phyloP scores from a whole-genome alignment of 2,797 vertebrate genomes.

The Tragelaphus oryx region DNA sequence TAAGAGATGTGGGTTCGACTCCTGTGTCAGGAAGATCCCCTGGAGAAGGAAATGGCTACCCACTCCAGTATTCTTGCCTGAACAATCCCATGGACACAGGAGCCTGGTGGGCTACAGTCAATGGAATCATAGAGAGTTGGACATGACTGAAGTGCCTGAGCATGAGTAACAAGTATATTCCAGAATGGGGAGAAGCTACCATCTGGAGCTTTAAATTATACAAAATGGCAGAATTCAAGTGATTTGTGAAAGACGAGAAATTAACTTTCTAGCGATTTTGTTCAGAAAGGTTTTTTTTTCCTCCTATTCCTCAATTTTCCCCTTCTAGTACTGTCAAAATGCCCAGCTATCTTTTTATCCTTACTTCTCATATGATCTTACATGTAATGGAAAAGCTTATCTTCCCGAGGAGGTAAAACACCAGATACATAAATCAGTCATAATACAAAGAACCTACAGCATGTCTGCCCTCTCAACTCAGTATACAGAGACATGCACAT shows the following conservation, averaged over 20 bases:
- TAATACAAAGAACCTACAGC: background rate
- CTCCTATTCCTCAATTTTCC: background rate
- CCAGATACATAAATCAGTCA: background rate
- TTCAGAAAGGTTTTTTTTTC: background rate
- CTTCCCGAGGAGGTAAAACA: background rate
- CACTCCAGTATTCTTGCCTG: background rate
- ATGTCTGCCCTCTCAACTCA: background rate
- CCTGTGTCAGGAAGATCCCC: background rate
- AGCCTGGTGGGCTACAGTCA: background rate
- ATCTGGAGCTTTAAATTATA: background rate
- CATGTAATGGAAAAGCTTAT: conserved; percentile 23
- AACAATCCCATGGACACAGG: background rate
- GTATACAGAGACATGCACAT: background rate
- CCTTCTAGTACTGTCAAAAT: background rate
- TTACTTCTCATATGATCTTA: background rate
- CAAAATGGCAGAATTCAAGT: background rate
- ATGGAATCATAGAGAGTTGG: rapidly evolving
- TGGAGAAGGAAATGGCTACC: background rate
- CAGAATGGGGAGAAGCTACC: background rate
- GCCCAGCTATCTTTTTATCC: background rate
- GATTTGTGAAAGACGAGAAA: background rate
- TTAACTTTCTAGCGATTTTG: background rate
- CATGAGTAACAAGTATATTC: background rate
- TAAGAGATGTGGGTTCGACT: background rate
- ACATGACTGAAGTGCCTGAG: background rate